Conservation (phyloP, 2,113 vertebrate species). For the Lycocorax pyrrhopterus region DNA sequence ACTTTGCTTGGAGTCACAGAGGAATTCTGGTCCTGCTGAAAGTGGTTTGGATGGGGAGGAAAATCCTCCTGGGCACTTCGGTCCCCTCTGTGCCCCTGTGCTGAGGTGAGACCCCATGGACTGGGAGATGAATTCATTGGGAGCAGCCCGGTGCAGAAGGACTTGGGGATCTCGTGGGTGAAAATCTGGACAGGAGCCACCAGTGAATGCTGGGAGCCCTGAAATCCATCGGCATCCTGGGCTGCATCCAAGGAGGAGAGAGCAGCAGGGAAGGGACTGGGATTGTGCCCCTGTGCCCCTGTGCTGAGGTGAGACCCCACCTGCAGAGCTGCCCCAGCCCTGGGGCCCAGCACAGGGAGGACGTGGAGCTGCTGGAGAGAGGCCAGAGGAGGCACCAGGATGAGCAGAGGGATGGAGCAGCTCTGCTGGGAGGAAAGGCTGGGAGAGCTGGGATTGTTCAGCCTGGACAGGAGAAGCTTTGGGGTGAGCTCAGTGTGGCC, state of each 20-base stretch:
- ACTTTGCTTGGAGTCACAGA: neutral
- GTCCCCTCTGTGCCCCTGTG: fast-evolving
- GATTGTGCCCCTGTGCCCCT: neutral
- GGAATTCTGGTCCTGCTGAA: neutral
- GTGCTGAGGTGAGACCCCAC: neutral
- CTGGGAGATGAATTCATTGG: neutral
- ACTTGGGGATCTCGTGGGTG: fast-evolving
- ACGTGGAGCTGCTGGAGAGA: neutral
- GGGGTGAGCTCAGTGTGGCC: neutral
- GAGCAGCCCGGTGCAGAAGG: neutral
- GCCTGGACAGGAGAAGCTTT: neutral
- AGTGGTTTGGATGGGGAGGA: neutral
- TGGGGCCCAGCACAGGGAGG: neutral
- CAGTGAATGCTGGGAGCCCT: neutral
- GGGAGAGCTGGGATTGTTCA: neutral
- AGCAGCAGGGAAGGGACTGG: no score
- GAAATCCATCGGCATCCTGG: neutral
- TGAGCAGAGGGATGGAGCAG: neutral
- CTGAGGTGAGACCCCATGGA: neutral
- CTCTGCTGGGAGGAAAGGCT: no score
- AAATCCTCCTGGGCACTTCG: neutral
- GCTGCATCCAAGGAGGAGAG: neutral
- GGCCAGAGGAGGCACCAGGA: neutral
- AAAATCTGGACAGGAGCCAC: neutral
- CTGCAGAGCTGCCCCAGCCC: neutral